Evolutionary conservation across 2,888 invertebrate species (phyloP).

Genomic region (Ornithoptera alexandrae): DNA sequence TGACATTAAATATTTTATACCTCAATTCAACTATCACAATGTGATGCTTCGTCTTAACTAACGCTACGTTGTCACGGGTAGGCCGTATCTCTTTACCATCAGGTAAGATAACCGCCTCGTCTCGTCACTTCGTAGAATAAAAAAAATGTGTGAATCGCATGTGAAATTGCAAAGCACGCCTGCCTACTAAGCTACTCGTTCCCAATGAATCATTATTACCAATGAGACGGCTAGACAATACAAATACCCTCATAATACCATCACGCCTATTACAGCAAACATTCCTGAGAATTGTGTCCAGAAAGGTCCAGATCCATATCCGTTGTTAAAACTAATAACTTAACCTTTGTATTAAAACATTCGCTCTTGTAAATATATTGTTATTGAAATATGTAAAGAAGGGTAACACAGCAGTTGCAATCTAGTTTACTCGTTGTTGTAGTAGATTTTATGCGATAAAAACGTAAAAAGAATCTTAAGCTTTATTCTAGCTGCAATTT

Average conservation of each 20-base stretch:
- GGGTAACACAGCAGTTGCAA: too few species aligned
- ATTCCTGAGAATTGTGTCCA: slow-evolving; percentile 58
- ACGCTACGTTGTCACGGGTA: too few species aligned
- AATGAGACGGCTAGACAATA: slow-evolving; percentile 45
- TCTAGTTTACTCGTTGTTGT: too few species aligned
- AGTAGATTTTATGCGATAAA: too few species aligned
- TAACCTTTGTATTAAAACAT: neutral
- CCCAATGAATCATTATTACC: slow-evolving; percentile 41
- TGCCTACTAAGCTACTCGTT: neutral
- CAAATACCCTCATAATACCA: slow-evolving; percentile 58
- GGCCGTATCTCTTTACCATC: too few species aligned
- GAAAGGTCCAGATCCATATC: slow-evolving; percentile 35
- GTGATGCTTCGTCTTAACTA: too few species aligned
- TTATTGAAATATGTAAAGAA: neutral
- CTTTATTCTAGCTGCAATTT: too few species aligned
- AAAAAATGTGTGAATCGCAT: neutral
- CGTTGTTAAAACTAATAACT: slow-evolving; percentile 34
- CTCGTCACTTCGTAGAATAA: neutral
- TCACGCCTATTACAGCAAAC: slow-evolving; percentile 44
- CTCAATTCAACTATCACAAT: too few species aligned
- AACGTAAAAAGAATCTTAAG: too few species aligned
- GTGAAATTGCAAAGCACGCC: neutral
- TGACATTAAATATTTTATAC: too few species aligned
- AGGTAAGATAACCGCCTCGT: too few species aligned
- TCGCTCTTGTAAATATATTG: neutral